Conservation (phyloP, 2,113 vertebrate species). For the Trichomycterus rosablanca region DNA sequence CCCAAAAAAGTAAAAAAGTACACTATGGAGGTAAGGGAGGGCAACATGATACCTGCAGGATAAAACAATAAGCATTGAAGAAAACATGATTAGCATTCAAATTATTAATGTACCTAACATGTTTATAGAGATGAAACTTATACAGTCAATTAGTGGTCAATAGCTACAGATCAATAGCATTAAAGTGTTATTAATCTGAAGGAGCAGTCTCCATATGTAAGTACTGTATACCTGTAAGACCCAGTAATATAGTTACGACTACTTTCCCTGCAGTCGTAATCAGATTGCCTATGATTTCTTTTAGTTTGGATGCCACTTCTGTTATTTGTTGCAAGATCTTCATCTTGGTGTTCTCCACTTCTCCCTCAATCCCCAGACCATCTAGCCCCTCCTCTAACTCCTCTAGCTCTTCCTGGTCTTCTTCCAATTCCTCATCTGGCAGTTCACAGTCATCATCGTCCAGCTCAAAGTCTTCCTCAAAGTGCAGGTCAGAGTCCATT, state of each 20-base stretch:
- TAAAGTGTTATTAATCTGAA: no score
- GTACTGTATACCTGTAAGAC: slow-evolving; percentile 73
- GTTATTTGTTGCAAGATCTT: slow-evolving; percentile 78
- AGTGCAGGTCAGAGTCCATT: slow-evolving; percentile 73
- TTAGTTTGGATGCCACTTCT: slow-evolving; percentile 72
- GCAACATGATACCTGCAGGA: slow-evolving; percentile 83
- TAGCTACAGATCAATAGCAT: neutral
- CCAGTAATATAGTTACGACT: slow-evolving; percentile 84
- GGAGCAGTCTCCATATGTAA: neutral
- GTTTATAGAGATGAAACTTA: no score
- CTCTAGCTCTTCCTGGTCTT: slow-evolving; percentile 42
- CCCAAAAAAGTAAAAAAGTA: slow-evolving; percentile 92
- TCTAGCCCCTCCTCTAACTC: slow-evolving; percentile 38
- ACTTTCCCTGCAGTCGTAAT: slow-evolving; percentile 85
- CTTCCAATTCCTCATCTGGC: slow-evolving; percentile 37
- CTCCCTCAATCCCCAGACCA: slow-evolving; percentile 59
- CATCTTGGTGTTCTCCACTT: slow-evolving; percentile 70
- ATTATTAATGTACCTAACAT: no score
- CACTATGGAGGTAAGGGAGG: slow-evolving; percentile 85
- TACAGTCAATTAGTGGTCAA: neutral
- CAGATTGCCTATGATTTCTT: slow-evolving; percentile 81
- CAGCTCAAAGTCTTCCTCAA: slow-evolving; percentile 73
- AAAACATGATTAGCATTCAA: neutral
- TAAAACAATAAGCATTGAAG: neutral
- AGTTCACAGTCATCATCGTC: slow-evolving; percentile 53